Percentiles rank a stretch among this genome's conserved stretches.
Evolutionary conservation across 2,113 vertebrate genomes (phyloP).

Genomic region (Alaudala cheleensis): DNA sequence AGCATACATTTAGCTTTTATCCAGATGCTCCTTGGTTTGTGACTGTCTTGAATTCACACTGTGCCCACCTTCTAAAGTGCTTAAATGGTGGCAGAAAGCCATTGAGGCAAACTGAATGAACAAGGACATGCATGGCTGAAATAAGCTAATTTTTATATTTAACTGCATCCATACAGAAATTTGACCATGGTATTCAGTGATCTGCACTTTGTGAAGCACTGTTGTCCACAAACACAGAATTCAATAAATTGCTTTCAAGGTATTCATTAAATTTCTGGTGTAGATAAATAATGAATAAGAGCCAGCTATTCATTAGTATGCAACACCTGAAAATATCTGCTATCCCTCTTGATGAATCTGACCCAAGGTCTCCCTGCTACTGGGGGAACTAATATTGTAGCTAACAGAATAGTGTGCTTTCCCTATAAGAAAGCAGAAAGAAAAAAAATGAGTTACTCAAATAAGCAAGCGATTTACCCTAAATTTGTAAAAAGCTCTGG

Average conservation of each 20-base stretch:
- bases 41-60: not conserved
- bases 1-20: not conserved
- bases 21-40: not conserved
- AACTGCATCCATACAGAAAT: not conserved
- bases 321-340: constrained; percentile 47
- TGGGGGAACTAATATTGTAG: not conserved
- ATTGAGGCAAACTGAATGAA: not conserved
- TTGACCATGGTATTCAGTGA: not conserved
- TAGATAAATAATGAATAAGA: constrained; percentile 37
- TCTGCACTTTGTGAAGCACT: not conserved
- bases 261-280: constrained; percentile 11
- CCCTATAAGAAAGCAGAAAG: not conserved
- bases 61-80: not conserved
- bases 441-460: not conserved
- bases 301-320: constrained; percentile 41
- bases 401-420: not conserved
- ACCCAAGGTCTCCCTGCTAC: constrained; percentile 18
- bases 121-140: not conserved
- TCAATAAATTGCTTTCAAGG: constrained; percentile 27
- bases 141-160: not conserved
- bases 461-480: not conserved
- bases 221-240: not conserved
- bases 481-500: not conserved
- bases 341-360: constrained; percentile 45
- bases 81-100: not conserved